Evolutionary conservation across 2,113 vertebrate genomes (phyloP).

Genomic region (Odontesthes bonariensis): DNA sequence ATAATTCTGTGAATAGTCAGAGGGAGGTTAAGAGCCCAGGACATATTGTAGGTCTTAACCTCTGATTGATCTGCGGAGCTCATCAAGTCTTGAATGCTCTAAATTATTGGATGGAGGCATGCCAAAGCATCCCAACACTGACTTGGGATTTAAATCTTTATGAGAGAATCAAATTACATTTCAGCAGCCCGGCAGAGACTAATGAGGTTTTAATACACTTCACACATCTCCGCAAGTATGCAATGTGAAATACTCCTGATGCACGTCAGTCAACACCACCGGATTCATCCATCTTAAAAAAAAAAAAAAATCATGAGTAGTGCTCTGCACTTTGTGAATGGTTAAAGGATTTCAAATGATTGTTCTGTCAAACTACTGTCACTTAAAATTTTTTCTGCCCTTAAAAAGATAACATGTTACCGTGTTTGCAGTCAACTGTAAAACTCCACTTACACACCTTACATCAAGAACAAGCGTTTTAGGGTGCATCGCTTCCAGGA

Average conservation of each 20-base stretch:
- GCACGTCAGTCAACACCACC: conserved; percentile 12
- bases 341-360: not conserved
- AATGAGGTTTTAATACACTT: conserved; percentile 57
- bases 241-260: conserved; percentile 36
- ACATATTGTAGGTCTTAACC: conserved; percentile 67
- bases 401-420: not conserved
- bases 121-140: conserved; percentile 59
- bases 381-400: conserved; percentile 4
- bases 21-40: conserved; percentile 33
- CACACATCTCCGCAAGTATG: conserved; percentile 13
- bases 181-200: conserved; percentile 24
- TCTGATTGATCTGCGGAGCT: conserved; percentile 69
- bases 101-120: conserved; percentile 60
- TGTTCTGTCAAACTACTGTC: not conserved
- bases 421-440: conserved; percentile 13
- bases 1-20: conserved; percentile 9
- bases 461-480: conserved; percentile 25
- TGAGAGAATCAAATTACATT: conserved; percentile 66
- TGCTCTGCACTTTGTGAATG: not conserved
- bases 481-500: conserved; percentile 42
- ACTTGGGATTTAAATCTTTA: conserved; percentile 68
- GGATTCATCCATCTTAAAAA: conserved; percentile 13
- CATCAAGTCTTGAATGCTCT: conserved; percentile 70
- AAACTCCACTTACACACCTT: conserved; percentile 13
- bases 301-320: not conserved